These are phyloP conservation scores for Dolomedes plantarius DNA, from an alignment of 2,888 invertebrate genomes.

Conservation along the genomic window DNA sequence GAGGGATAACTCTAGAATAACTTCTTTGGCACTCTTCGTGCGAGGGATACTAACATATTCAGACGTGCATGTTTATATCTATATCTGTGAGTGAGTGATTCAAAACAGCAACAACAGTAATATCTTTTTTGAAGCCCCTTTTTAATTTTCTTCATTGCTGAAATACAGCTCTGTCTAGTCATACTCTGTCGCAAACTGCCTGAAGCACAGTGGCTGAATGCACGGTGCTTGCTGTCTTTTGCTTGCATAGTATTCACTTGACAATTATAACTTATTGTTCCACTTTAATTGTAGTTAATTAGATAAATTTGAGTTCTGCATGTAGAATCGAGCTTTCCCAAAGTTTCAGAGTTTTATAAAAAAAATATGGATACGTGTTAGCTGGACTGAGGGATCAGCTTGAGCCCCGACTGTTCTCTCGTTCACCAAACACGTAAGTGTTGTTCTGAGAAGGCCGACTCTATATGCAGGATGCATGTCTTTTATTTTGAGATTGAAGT, in stretches of 20 bases:
- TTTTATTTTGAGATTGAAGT: constrained; percentile 39
- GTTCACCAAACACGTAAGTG: constrained; percentile 45
- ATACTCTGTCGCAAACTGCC: constrained; percentile 71
- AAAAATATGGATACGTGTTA: constrained; percentile 26
- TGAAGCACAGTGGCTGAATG: constrained; percentile 66
- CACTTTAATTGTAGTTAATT: constrained; percentile 64
- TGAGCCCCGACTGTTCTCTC: constrained; percentile 63
- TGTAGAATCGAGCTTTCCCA: constrained; percentile 42
- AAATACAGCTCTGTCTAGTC: constrained; percentile 71
- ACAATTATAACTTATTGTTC: constrained; percentile 70
- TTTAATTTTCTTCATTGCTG: constrained; percentile 57
- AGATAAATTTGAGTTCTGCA: constrained; percentile 38
- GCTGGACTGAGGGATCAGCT: constrained; percentile 54
- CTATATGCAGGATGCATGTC: constrained; percentile 60
- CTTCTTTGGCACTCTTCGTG: no score
- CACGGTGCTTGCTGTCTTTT: constrained; percentile 70
- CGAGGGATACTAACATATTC: no score
- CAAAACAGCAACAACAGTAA: constrained; percentile 39
- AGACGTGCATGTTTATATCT: constrained; percentile 72
- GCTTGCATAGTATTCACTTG: constrained; percentile 72
- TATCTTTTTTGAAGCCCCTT: constrained; percentile 46
- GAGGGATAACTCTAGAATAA: no score
- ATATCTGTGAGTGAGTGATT: constrained; percentile 71
- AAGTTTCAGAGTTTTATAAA: background rate
- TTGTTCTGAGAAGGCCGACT: constrained; percentile 24